Conservation (phyloP, 2,797 vertebrate genomes). For the Oreochromis mossambicus region DNA sequence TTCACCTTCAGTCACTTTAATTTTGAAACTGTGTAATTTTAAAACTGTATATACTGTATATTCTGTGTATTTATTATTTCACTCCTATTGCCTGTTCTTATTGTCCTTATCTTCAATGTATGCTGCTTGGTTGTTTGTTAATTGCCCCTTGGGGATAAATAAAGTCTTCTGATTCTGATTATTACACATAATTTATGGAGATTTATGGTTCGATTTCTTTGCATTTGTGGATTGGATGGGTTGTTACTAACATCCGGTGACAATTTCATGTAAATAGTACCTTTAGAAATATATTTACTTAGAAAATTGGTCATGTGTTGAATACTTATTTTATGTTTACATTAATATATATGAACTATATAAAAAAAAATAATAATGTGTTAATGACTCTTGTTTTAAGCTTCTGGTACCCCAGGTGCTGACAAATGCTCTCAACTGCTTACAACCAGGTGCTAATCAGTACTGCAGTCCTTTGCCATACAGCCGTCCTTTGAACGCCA, state of each 20-base stretch:
- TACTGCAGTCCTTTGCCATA: background rate
- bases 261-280: background rate
- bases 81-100: too few species aligned
- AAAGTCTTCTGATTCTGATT: too few species aligned
- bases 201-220: background rate
- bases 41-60: too few species aligned
- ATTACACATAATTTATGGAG: background rate
- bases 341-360: background rate
- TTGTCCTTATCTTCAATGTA: too few species aligned
- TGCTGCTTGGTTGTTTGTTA: too few species aligned
- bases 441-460: background rate
- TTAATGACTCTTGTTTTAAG: background rate
- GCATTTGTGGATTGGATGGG: background rate
- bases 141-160: too few species aligned
- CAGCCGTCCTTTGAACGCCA: background rate
- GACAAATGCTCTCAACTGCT: background rate
- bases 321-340: background rate
- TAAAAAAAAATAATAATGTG: accelerated
- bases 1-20: too few species aligned
- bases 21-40: too few species aligned
- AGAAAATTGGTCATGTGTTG: background rate
- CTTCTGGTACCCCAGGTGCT: background rate
- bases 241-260: background rate
- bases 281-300: background rate
- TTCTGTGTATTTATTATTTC: too few species aligned